Percentiles rank a stretch among this genome's conserved stretches.
Conservation (phyloP, 2,888 invertebrate species). For the Nebria brevicollis region DNA sequence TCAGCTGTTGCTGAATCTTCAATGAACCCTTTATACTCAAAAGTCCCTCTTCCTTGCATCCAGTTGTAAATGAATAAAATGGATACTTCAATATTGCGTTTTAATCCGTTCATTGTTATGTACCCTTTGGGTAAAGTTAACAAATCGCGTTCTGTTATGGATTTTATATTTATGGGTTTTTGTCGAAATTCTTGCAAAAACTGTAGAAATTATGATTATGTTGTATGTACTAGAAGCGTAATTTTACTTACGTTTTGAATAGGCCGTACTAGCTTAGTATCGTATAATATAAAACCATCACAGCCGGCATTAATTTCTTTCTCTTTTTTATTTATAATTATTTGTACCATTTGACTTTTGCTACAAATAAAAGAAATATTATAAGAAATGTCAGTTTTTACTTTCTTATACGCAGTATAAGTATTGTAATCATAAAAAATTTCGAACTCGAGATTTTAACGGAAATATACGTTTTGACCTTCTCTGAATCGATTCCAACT, state of each 20-base stretch:
- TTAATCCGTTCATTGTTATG: slow-evolving; percentile 70
- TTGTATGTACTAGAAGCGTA: slow-evolving; percentile 42
- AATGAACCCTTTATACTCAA: slow-evolving; percentile 71
- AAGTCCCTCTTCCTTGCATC: slow-evolving; percentile 75
- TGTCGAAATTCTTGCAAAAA: slow-evolving; percentile 64
- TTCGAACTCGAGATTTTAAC: too few relatives aligned
- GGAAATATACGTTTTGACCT: too few relatives aligned
- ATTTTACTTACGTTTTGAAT: slow-evolving; percentile 65
- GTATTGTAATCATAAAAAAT: too few relatives aligned
- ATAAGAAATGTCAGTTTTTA: background rate
- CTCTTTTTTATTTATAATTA: slow-evolving; percentile 65
- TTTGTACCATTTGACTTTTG: slow-evolving; percentile 62
- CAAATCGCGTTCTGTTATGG: slow-evolving; percentile 63
- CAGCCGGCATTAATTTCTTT: slow-evolving; percentile 70
- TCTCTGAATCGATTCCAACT: too few relatives aligned
- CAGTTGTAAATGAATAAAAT: slow-evolving; percentile 76
- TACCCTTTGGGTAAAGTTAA: slow-evolving; percentile 71
- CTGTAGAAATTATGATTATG: slow-evolving; percentile 53
- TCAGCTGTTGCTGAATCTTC: slow-evolving; percentile 82
- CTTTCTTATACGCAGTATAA: too few relatives aligned
- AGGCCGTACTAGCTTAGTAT: slow-evolving; percentile 69
- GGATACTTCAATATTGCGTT: slow-evolving; percentile 73
- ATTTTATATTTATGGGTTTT: slow-evolving; percentile 51
- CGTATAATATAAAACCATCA: slow-evolving; percentile 78
- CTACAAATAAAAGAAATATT: slow-evolving; percentile 55